Base-by-base conservation (phyloP, 2,888 invertebrate genomes). In the Trachelus stipa region DNA sequence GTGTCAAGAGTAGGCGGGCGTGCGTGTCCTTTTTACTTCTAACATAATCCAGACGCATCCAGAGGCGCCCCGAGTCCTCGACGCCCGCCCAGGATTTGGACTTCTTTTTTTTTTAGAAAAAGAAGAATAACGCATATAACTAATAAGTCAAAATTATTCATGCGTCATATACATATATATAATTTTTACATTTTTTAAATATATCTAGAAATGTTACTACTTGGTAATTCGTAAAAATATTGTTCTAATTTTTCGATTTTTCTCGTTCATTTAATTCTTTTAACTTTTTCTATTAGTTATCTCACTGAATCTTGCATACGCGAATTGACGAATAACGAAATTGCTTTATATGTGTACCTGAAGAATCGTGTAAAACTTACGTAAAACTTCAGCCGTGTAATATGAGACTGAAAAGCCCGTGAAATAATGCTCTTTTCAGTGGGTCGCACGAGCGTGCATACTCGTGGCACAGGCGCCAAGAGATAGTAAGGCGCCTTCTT, bases 11-110 rank as follows among this genome's bases (percentile, higher is more conserved):
- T 74, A 79, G 82, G 80, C 80, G 82, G 83, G 82, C 82, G 83
- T 81, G 81, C 75, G 81, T 81, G 80, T 75, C 81, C 80, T 83
- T 84, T 81, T 76, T 80, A 76, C 71, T 76, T 40, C 73, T 81
- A 85, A 90, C 89, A 89, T 84, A 85, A 82, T 86, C 90, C 90
- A 90, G 90, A 90, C 83, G 82, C 87, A 81, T 85, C 83, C 85
- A 83, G 77, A 83, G 84, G 82, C 86, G 84, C 83, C 81, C 81
- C 71, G 71, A 34, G 71, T 71, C 71, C 31, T 71, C 71, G 71
- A 71, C 71, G 71, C 71, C 31, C 71, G 71, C 71, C 31, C 56
- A 56, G 56, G 56, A 23, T 56, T 56, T 56, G 23, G 56, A 56
- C 2, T 56, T 37, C 2, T 56, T 37, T 12, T 37, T 37, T 40